Conservation (phyloP, 2,113 vertebrate genomes). For the Puma concolor region DNA sequence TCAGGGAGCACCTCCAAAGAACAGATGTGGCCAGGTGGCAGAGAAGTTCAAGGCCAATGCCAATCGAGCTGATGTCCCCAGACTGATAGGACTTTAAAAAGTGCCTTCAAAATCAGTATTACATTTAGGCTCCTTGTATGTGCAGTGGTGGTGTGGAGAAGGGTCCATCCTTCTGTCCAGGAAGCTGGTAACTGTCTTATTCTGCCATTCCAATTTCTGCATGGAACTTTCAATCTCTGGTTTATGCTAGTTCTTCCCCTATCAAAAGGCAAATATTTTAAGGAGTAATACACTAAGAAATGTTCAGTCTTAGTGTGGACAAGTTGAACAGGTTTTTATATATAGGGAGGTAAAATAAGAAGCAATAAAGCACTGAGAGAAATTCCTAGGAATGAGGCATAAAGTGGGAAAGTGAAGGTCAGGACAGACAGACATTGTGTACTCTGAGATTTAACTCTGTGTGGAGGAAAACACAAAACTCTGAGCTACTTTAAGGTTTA, state of each 20-base stretch:
- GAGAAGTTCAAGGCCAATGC: background rate
- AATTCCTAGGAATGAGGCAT: background rate
- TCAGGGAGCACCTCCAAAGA: background rate
- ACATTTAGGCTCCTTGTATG: background rate
- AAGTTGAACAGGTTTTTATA: background rate
- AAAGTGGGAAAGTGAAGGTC: background rate
- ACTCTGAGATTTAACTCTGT: background rate
- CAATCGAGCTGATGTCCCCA: background rate
- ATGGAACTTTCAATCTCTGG: background rate
- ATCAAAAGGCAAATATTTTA: constrained; percentile 1
- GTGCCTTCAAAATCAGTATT: background rate
- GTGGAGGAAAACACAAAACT: background rate
- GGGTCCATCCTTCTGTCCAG: background rate
- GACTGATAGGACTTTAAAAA: background rate
- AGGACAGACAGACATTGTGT: background rate
- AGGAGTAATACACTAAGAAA: constrained; percentile 19
- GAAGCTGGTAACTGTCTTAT: background rate
- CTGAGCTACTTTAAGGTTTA: background rate
- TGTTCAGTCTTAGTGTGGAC: background rate
- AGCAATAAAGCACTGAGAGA: background rate
- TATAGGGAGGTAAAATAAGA: background rate
- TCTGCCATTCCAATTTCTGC: background rate
- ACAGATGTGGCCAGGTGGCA: background rate
- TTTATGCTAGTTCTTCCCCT: background rate
- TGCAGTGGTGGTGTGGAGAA: background rate